Conservation (phyloP, 2,888 invertebrate genomes). For the Habrosyne pyritoides region DNA sequence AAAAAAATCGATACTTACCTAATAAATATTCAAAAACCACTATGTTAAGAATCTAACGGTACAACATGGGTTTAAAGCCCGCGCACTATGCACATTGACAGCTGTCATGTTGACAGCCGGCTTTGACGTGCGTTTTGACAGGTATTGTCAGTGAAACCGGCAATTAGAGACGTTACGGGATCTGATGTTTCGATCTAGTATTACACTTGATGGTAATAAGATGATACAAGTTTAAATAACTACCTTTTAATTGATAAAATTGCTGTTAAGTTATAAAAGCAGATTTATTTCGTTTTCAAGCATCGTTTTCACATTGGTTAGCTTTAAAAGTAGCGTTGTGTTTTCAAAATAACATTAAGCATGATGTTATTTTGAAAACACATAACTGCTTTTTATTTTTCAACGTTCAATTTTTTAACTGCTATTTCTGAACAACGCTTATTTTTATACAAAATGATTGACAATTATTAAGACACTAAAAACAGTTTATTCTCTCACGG, state of each 20-base stretch:
- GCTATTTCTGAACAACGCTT: neutral
- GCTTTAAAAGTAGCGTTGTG: no score
- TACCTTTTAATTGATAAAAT: no score
- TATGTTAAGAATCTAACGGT: conserved; percentile 7
- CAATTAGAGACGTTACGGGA: conserved; percentile 39
- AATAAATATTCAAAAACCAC: conserved; percentile 5
- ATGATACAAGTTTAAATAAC: neutral
- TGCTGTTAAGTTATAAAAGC: no score
- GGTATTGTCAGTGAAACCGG: conserved; percentile 49
- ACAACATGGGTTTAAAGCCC: neutral
- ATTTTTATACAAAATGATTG: neutral
- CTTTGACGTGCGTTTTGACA: conserved; percentile 49
- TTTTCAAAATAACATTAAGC: no score
- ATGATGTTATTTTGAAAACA: neutral
- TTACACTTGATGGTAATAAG: conserved; percentile 7
- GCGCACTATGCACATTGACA: conserved; percentile 40
- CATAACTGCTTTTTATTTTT: neutral
- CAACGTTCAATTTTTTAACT: neutral
- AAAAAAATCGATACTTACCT: neutral
- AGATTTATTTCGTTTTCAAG: no score
- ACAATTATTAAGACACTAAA: neutral
- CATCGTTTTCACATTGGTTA: no score
- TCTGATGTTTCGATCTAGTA: conserved; percentile 16
- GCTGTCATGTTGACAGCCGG: conserved; percentile 61
- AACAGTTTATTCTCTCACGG: neutral